Percentiles rank a stretch among this genome's conserved stretches.
Conservation (phyloP, 1,140 invertebrate species). For the Wasmannia auropunctata region DNA sequence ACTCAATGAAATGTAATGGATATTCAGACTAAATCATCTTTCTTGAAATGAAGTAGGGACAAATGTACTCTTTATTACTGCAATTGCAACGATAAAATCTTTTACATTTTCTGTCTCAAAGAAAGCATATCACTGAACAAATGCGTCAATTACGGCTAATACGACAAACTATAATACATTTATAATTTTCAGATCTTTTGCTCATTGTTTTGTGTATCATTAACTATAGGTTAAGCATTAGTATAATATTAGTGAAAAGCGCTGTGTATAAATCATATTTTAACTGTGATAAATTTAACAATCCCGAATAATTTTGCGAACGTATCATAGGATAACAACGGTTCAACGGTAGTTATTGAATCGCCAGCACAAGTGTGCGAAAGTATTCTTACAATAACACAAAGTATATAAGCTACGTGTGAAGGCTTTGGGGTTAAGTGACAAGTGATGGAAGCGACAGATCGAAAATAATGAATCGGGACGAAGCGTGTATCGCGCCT, state of each 20-base stretch:
- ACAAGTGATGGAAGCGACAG: constrained; percentile 12
- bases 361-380: background rate
- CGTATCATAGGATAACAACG: background rate
- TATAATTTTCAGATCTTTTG: background rate
- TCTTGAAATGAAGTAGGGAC: background rate
- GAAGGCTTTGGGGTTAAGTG: constrained; percentile 7
- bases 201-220: background rate
- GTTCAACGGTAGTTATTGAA: background rate
- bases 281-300: background rate
- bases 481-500: constrained; percentile 5
- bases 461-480: constrained; percentile 46
- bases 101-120: background rate
- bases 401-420: background rate
- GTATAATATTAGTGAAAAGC: background rate
- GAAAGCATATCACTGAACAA: background rate
- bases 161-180: background rate
- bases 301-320: background rate
- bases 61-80: constrained; percentile 1
- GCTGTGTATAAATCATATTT: background rate
- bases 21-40: background rate
- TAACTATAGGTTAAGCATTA: background rate
- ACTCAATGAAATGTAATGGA: background rate
- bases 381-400: background rate
- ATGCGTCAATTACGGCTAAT: background rate
- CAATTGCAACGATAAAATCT: background rate